Evolutionary conservation across 1,140 invertebrate species (phyloP), one percentile per base, ranked within the genome.

Genomic region (Zophobas morio): DNA sequence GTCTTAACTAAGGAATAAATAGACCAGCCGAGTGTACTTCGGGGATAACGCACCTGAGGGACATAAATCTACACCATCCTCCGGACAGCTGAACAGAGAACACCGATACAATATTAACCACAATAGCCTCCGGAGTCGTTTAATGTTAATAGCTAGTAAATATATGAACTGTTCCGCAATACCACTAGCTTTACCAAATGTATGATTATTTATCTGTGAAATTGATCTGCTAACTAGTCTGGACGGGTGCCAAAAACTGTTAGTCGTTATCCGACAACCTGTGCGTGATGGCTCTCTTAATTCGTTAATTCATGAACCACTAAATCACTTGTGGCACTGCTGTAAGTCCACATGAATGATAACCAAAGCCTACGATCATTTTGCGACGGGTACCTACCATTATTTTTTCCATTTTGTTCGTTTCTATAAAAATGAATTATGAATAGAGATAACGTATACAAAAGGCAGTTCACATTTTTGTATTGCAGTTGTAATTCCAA

Each of bases 151-250:
- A 56, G 71, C 49, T 73, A 73, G 71, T 73, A 42, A 73, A 73
- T 73, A 73, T 73, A 73, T 76, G 49, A 76, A 76, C 40, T 36
- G 60, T 46, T 66, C 57, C 49, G 40, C 40, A 42, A 66, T 42
- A 47, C 2, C 34, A 2, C 32, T 70, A 70, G 37, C 70, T 76
- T 76, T 54, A 37, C 35, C 20, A 56, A 76, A 76, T 47, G 51
- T 56, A 76, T 76, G 42, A 70, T 71, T 71, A 54, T 54, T 71
- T 76, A 76, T 76, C 75, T 76, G 53, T 70, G 51, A 76, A 76
- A 70, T 71, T 71, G 75, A 76, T 76, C 75, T 76, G 47, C n/a
- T 71, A 70, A 76, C 60, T 56, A 39, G 47, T 20, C 71, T 76
- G 75, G 75, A 76, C 66, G 32, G 39, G 47, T 39, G 47, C 75